Conservation (phyloP, 2,113 vertebrate genomes). For the Halcyon senegalensis region DNA sequence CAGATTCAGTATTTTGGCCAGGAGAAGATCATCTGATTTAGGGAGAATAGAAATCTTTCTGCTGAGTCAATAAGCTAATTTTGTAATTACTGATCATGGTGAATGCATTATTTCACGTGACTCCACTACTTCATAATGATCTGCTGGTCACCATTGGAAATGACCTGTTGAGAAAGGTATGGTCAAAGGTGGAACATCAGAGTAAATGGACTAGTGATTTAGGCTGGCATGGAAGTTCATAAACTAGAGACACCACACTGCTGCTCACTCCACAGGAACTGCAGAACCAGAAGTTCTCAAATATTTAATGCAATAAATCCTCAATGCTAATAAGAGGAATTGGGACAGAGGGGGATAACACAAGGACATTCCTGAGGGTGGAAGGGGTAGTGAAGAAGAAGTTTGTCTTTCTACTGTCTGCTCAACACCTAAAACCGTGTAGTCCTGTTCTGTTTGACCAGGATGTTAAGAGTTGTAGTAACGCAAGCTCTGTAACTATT, state of each 20-base stretch:
- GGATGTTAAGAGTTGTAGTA: not conserved
- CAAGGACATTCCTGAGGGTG: not conserved
- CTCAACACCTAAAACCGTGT: not conserved
- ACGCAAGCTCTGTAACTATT: not conserved
- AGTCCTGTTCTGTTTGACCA: not conserved
- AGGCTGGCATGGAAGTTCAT: not conserved
- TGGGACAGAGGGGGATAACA: not conserved
- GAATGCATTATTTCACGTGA: not conserved
- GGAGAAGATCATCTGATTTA: not conserved
- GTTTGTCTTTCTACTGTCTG: not conserved
- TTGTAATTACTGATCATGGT: not conserved
- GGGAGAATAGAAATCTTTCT: not conserved
- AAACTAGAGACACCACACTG: not conserved
- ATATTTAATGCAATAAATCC: not conserved
- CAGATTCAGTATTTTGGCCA: not conserved
- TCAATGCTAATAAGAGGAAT: not conserved
- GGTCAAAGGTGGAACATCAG: not conserved
- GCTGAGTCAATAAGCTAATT: not conserved
- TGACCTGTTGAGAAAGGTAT: not conserved
- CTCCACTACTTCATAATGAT: not conserved
- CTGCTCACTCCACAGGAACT: not conserved
- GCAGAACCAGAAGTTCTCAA: not conserved
- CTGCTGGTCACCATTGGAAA: not conserved
- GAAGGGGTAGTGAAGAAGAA: not conserved
- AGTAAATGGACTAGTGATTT: not conserved